Base-by-base conservation (phyloP, 2,888 invertebrate genomes). In the Diarsia brunnea region DNA sequence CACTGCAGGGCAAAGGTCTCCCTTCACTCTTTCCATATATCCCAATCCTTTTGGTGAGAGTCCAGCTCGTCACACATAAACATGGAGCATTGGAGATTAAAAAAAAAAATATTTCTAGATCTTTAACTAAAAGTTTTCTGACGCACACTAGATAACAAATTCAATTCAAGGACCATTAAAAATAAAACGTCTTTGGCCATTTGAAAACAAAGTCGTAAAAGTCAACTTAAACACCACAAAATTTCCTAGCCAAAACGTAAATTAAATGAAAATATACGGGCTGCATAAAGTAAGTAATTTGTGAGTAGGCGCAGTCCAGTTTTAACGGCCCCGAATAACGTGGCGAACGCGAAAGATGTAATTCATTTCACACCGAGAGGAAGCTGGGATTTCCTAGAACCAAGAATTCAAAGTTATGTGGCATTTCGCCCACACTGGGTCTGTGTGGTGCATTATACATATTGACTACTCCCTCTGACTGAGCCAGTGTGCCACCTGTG, bases 201-300 rank as follows among this genome's bases (percentile, higher is more conserved):
- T 76, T 21, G 5, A 45, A 78, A 78, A 66, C 31, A 49, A 65
- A 31, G n/a, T 67, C 31, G 47, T 64, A 53, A 77, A 49, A 69
- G 11, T 19, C 24, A n/a, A 68, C 16, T 60, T 51, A 43, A 60
- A 58, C 69, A 53, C 14, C 38, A 45, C 21, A 47, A 60, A 79
- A 61, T 38, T 49, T n/a, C 1, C 2, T 24, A 21, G 55, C 19
- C 19, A 43, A 75, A 75, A 55, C 5, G 7, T 55, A 27, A 64
- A 76, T 45, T 45, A 72, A 47, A 24, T 24, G 8, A 4, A 38
- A 55, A 75, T 51, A 61, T 10, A 24, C 2, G 43, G 7, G 24
- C 16, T 24, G 24, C 24, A 24, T 31, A n/a, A 45, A 43, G 14
- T 27, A 58, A 16, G 24, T 58, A 27, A 8, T 24, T 31, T 51